These are phyloP conservation scores for Cheirogaleus major DNA, from an alignment of 2,797 vertebrate genomes.

Conservation along the genomic window DNA sequence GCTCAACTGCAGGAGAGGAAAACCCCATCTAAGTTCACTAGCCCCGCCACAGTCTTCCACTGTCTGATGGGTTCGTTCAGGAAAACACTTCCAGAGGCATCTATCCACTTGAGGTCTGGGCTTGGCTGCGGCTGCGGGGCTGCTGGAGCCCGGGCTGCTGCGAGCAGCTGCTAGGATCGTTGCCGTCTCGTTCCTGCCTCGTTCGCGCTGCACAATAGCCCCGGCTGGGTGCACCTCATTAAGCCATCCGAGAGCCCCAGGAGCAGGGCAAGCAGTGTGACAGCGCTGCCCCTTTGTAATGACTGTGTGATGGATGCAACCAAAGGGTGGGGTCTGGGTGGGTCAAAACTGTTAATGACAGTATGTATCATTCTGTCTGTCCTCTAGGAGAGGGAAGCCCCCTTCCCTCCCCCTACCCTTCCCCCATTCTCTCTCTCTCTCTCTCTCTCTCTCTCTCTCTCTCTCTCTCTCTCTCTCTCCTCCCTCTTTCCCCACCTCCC, in stretches of 20 bases:
- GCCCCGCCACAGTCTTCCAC: slow-evolving; percentile 56
- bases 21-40: slow-evolving; percentile 69
- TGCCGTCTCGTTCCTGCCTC: slow-evolving; percentile 35
- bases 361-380: slow-evolving; percentile 74
- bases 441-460: not conserved
- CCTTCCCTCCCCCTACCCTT: not conserved
- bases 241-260: slow-evolving; percentile 62
- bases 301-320: slow-evolving; percentile 75
- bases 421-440: not conserved
- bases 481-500: not conserved
- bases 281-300: slow-evolving; percentile 74
- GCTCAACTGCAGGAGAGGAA: not conserved
- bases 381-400: slow-evolving; percentile 42
- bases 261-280: slow-evolving; percentile 57
- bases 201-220: slow-evolving; percentile 69
- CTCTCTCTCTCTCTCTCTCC: not conserved
- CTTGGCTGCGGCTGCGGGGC: slow-evolving; percentile 27
- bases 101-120: slow-evolving; percentile 48
- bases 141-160: not conserved
- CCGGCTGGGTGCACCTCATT: slow-evolving; percentile 74
- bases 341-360: slow-evolving; percentile 76
- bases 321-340: slow-evolving; percentile 79
- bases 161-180: slow-evolving; percentile 60
- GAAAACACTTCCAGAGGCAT: slow-evolving; percentile 60
- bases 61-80: slow-evolving; percentile 55